Base-by-base conservation (phyloP, 1,140 invertebrate genomes). In the Theocolax elegans region DNA sequence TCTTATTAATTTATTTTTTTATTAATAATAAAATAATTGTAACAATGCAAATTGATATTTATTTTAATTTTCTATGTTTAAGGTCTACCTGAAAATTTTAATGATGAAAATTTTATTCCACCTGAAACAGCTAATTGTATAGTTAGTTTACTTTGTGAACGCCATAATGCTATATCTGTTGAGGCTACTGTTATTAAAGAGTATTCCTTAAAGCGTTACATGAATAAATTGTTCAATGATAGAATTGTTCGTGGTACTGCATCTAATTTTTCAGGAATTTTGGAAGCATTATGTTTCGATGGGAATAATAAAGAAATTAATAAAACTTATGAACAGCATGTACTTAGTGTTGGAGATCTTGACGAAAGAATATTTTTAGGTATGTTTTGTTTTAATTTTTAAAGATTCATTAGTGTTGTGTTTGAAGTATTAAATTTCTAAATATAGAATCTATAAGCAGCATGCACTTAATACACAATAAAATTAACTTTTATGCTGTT, bases 331-430 rank as follows among this genome's bases (percentile, higher is more conserved):
- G 97, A 98, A 82, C 92, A 94, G 72, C 95, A 94, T 84, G 92
- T 98, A 40, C 84, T 98, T 13, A 96, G 91, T 81, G 92, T 93
- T 60, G 96, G 96, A 4, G 96, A 98, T 86, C 97, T 99, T 85
- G 97, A 99, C 80, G 97, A 99, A 85, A 89, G 96, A 79, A 95
- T 99, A 80, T 96, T 98, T 86, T 88, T 94, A 83, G 90, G 92
- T 92, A 87, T 87, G 86, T 69, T 58, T 19, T 27, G 69, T 65
- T 60, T 58, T 27, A 48, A 49, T 46, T 25, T 40, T 42, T 38
- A 49, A 60, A 44, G 58, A 46, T 62, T 62, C 29, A 19, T 12
- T 17, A 59, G 44, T 64, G 54, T 29, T 65, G 40, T 67, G 63
- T 60, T 72, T 69, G 21, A 8, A 65, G 1, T 13, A 65, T 15